Evolutionary conservation across 1,140 invertebrate genomes (phyloP).

Genomic region (Drosophila baimaii): DNA sequence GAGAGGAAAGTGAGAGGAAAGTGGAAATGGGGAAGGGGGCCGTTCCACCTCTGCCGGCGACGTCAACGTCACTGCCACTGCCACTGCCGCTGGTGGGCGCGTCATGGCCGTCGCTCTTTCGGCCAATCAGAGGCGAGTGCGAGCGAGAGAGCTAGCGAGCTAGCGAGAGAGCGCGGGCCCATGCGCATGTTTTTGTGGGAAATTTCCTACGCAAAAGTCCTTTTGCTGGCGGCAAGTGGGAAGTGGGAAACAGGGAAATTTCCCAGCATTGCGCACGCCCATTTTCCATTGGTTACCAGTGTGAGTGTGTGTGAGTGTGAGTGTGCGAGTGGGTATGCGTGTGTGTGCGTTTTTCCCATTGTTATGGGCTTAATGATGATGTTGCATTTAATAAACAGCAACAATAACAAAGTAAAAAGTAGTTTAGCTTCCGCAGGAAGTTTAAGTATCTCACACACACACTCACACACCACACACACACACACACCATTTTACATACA

Average conservation of each 20-base stretch:
- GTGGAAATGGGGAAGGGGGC: neutral
- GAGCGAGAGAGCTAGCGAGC: constrained; percentile 43
- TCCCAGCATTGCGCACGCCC: constrained; percentile 57
- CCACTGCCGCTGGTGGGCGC: constrained; percentile 50
- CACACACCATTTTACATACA: constrained; percentile 41
- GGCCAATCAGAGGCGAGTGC: constrained; percentile 54
- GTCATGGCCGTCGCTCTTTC: constrained; percentile 31
- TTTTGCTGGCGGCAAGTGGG: neutral
- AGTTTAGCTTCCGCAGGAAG: constrained; percentile 78
- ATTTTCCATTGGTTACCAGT: constrained; percentile 44
- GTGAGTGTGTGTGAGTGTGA: constrained; percentile 34
- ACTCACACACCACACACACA: neutral
- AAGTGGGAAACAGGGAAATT: constrained; percentile 64
- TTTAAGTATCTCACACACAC: constrained; percentile 60
- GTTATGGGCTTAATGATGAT: constrained; percentile 81
- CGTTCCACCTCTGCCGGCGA: constrained; percentile 36
- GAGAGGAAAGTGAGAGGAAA: neutral
- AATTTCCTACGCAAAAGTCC: constrained; percentile 45
- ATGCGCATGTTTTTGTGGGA: constrained; percentile 46
- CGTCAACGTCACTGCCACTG: constrained; percentile 4
- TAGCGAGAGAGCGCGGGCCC: neutral
- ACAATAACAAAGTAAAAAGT: constrained; percentile 65
- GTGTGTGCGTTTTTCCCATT: constrained; percentile 58
- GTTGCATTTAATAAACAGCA: constrained; percentile 74
- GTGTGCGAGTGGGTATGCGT: too few species aligned